phyloP scores from a whole-genome alignment of 2,113 vertebrate genomes.

The Etheostoma cragini region DNA sequence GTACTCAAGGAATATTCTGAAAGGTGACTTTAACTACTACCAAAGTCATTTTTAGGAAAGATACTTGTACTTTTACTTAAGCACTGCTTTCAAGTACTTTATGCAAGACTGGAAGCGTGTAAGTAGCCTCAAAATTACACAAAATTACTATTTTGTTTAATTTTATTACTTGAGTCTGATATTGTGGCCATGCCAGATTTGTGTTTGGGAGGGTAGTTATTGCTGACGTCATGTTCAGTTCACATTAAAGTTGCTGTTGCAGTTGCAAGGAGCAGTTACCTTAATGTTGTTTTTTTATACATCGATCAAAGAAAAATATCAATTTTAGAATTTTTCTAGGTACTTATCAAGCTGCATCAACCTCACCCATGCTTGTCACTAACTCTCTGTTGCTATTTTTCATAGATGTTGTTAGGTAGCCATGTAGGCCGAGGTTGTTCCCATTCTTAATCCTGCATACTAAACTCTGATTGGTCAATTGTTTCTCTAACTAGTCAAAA shows the following conservation, averaged over 20 bases:
- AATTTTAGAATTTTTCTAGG: background rate
- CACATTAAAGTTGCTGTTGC: no score
- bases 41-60: no score
- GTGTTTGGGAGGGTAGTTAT: background rate
- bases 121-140: background rate
- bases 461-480: background rate
- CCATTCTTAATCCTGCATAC: background rate
- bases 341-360: background rate
- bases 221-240: no score
- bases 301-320: no score
- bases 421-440: background rate
- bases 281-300: no score
- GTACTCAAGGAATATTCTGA: no score
- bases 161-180: background rate
- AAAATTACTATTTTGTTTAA: background rate
- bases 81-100: no score
- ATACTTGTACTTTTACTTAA: no score
- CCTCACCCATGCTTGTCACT: background rate
- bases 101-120: no score
- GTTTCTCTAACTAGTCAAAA: background rate
- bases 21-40: no score
- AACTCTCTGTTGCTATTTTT: background rate
- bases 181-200: background rate
- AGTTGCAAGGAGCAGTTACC: no score
- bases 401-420: background rate